Evolutionary conservation across 2,797 vertebrate genomes (phyloP).

Genomic region (Vipera ursinii): DNA sequence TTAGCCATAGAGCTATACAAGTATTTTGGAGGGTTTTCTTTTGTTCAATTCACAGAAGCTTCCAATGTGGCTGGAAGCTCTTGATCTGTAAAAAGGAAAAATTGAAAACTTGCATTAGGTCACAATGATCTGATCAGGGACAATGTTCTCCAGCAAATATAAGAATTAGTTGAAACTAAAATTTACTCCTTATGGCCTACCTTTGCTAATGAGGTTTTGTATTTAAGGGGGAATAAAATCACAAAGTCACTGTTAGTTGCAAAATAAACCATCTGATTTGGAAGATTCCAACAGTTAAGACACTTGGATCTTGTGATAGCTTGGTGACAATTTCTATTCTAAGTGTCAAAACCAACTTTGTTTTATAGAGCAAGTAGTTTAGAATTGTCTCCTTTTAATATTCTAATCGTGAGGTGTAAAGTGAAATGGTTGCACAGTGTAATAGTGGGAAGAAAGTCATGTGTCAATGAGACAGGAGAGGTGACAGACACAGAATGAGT

Average conservation of each 20-base stretch:
- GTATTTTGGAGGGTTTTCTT: not conserved
- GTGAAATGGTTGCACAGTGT: slow-evolving; percentile 90
- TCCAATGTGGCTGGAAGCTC: not conserved
- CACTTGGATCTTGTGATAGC: slow-evolving; percentile 73
- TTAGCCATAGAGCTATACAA: not conserved
- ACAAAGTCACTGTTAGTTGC: slow-evolving; percentile 60
- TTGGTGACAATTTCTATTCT: slow-evolving; percentile 78
- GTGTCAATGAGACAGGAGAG: slow-evolving; percentile 90
- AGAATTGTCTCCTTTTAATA: slow-evolving; percentile 81
- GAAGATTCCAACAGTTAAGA: slow-evolving; percentile 62
- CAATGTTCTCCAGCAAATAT: slow-evolving; percentile 51
- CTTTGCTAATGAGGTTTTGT: slow-evolving; percentile 60
- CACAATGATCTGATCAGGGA: not conserved
- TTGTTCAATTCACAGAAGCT: not conserved
- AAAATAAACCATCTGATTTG: slow-evolving; percentile 66
- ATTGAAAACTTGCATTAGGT: not conserved
- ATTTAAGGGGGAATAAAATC: slow-evolving; percentile 48
- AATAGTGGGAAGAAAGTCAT: slow-evolving; percentile 89
- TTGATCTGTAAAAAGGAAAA: not conserved
- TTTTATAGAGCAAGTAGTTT: slow-evolving; percentile 68
- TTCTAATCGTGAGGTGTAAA: slow-evolving; percentile 98
- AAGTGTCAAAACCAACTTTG: slow-evolving; percentile 79
- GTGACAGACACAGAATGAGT: slow-evolving; percentile 91
- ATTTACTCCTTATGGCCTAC: slow-evolving; percentile 44
- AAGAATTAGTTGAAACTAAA: slow-evolving; percentile 31